A percentile compares a stretch with the other conserved stretches of the same genome.
Evolutionary conservation across 30 jellyfish, hydroid and myxozoan species (phyloP).

Genomic region (Aurelia aurita): DNA sequence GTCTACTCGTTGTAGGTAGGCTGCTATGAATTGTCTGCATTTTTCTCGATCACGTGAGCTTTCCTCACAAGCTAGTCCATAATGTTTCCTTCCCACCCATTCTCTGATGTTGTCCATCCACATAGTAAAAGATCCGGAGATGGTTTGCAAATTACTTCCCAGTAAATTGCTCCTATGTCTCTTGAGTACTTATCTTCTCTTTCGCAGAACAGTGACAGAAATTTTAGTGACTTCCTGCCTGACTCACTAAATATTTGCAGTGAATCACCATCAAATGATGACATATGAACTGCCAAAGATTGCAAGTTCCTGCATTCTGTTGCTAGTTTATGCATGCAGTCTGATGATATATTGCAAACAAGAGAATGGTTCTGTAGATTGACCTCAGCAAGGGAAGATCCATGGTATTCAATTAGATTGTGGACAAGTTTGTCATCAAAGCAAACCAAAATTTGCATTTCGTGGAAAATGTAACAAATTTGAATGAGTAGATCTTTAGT

Average conservation of each 20-base stretch:
- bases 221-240: constrained; percentile 17
- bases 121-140: constrained; percentile 43
- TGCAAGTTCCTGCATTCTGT: constrained; percentile 27
- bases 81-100: no score
- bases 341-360: constrained; percentile 47
- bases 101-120: no score
- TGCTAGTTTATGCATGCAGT: constrained; percentile 31
- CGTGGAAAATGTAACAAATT: no score
- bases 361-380: constrained; percentile 49
- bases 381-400: neutral
- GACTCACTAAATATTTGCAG: constrained; percentile 24
- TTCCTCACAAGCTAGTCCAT: no score
- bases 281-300: constrained; percentile 38
- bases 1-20: no score
- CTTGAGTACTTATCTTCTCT: constrained; percentile 53
- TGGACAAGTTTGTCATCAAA: constrained; percentile 20
- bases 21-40: no score
- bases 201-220: constrained; percentile 48
- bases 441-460: neutral
- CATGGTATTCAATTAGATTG: constrained; percentile 24
- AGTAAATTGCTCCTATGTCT: constrained; percentile 35
- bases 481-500: no score
- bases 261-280: constrained; percentile 50
- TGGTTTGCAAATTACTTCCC: constrained; percentile 34
- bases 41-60: no score